Conservation (phyloP, 2,797 vertebrate species). For the Macroramphosus scolopax region DNA sequence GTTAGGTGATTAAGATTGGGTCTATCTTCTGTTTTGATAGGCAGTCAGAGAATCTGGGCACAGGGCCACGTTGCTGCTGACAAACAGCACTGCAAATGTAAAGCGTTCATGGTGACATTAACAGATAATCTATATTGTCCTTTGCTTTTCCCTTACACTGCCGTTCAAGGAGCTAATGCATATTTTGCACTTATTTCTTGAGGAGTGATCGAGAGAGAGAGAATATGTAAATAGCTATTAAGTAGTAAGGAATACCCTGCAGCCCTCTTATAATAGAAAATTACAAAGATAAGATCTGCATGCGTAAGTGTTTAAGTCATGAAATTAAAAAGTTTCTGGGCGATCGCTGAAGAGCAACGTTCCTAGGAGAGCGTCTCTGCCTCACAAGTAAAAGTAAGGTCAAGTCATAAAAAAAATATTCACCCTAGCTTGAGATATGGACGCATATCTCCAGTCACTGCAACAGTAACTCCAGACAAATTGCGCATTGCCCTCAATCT, state of each 20-base stretch:
- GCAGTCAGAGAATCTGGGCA: slow-evolving; percentile 25
- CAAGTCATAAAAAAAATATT: slow-evolving; percentile 27
- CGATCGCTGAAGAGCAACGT: slow-evolving; percentile 6
- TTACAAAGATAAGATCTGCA: slow-evolving; percentile 31
- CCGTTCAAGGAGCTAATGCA: slow-evolving; percentile 8
- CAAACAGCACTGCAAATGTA: slow-evolving; percentile 11
- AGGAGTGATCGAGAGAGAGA: slow-evolving; percentile 11
- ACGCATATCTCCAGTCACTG: no score
- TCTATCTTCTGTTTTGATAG: slow-evolving; percentile 30
- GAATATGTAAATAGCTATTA: slow-evolving; percentile 12
- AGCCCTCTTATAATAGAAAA: slow-evolving; percentile 35
- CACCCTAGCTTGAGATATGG: slow-evolving; percentile 18
- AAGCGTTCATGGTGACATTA: slow-evolving; percentile 23
- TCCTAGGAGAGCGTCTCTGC: background rate
- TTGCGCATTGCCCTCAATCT: slow-evolving; percentile 23
- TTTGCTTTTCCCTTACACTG: slow-evolving; percentile 5
- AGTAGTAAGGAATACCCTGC: slow-evolving; percentile 9
- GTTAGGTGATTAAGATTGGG: slow-evolving; percentile 29
- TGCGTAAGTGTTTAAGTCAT: slow-evolving; percentile 15
- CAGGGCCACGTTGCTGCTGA: slow-evolving; percentile 10
- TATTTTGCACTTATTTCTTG: slow-evolving; percentile 8
- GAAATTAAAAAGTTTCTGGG: slow-evolving; percentile 22
- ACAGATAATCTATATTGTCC: background rate
- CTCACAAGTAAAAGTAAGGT: slow-evolving; percentile 20
- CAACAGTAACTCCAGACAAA: slow-evolving; percentile 22